These are phyloP conservation scores for Embiotoca jacksoni DNA, from an alignment of 2,113 vertebrate species.

Conservation along the genomic window DNA sequence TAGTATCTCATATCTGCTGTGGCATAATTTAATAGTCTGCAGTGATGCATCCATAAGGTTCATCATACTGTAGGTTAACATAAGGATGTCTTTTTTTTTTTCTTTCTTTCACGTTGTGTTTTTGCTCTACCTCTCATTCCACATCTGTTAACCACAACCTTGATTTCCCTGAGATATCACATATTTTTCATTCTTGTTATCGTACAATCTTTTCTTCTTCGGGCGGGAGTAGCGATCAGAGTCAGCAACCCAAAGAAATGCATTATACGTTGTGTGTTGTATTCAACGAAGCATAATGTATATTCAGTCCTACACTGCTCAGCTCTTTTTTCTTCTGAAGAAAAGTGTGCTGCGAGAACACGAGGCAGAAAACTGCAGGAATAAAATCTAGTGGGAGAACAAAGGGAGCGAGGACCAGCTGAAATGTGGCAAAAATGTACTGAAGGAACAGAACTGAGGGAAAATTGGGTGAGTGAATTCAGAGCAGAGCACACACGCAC, in stretches of 20 bases:
- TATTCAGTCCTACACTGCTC: background rate
- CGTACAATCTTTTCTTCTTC: background rate
- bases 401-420: conserved; percentile 29
- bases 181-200: conserved; percentile 9
- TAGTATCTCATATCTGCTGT: conserved; percentile 9
- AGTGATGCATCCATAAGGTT: background rate
- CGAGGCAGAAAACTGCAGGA: conserved; percentile 37
- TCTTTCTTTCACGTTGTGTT: background rate
- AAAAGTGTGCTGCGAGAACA: conserved; percentile 21
- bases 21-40: background rate
- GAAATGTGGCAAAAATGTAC: conserved; percentile 30
- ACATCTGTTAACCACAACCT: background rate
- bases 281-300: background rate
- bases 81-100: background rate
- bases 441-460: conserved; percentile 17
- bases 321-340: conserved; percentile 11
- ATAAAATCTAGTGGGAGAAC: conserved; percentile 43
- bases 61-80: background rate
- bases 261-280: background rate
- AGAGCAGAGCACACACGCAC: conserved; percentile 7
- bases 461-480: conserved; percentile 51
- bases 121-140: background rate
- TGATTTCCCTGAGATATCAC: background rate
- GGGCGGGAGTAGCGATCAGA: background rate
- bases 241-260: conserved; percentile 1